Conservation (phyloP, 2,888 invertebrate species). For the Meliscaeva auricollis region DNA sequence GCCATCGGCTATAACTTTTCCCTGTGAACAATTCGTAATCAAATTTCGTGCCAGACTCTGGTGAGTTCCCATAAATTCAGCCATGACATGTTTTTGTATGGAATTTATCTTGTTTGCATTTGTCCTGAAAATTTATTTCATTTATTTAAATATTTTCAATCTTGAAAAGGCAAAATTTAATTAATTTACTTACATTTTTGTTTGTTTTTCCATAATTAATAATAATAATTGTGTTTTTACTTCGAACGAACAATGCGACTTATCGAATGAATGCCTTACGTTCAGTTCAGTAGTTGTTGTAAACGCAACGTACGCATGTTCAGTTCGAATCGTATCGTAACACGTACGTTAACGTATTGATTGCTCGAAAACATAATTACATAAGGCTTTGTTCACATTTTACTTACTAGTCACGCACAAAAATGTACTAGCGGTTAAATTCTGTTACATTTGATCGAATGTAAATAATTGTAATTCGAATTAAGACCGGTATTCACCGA, state of each 20-base stretch:
- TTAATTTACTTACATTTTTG: conserved; percentile 1
- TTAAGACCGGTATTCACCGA: too few species aligned
- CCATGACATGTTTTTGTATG: conserved; percentile 4
- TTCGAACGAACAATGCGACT: neutral
- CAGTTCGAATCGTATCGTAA: conserved; percentile 3
- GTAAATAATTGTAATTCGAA: too few species aligned
- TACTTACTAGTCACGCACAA: too few species aligned
- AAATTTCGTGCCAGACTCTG: conserved; percentile 15
- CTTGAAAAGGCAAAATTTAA: neutral
- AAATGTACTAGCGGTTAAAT: neutral
- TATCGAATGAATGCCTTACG: conserved; percentile 21
- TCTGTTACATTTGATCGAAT: too few species aligned
- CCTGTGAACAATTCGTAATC: neutral
- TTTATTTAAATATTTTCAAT: neutral
- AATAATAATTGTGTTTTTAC: neutral
- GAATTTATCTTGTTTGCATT: conserved; percentile 5
- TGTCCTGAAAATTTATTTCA: neutral
- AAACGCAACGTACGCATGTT: conserved; percentile 13
- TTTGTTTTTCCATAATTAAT: neutral
- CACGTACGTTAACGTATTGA: neutral
- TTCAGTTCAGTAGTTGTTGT: neutral
- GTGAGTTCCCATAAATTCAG: conserved; percentile 11
- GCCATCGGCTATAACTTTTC: neutral
- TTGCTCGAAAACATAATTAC: neutral
- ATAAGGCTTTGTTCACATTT: neutral